Evolutionary conservation across 1,140 invertebrate species (phyloP).

Genomic region (Listronotus bonariensis): DNA sequence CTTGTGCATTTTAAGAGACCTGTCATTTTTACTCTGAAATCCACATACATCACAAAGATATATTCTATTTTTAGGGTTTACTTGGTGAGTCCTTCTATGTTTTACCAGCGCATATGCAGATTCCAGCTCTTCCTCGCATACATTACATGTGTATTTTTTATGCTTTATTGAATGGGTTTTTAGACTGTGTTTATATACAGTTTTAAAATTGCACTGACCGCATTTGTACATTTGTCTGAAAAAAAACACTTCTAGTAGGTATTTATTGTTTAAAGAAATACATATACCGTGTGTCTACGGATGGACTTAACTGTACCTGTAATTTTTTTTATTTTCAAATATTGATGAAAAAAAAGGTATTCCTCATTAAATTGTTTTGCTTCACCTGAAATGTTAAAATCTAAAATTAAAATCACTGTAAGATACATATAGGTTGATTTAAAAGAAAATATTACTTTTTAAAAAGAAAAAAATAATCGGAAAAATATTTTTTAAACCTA

Average conservation of each 20-base stretch:
- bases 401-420: too few species aligned
- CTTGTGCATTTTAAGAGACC: constrained; percentile 31
- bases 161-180: constrained; percentile 31
- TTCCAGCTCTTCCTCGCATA: constrained; percentile 24
- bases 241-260: not conserved
- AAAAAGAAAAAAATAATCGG: too few species aligned
- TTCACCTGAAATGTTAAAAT: too few species aligned
- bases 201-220: constrained; percentile 29
- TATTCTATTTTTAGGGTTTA: constrained; percentile 22
- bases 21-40: constrained; percentile 31
- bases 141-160: constrained; percentile 25
- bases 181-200: constrained; percentile 24
- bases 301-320: too few species aligned
- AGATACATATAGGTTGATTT: too few species aligned
- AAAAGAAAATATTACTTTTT: too few species aligned
- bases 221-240: constrained; percentile 24
- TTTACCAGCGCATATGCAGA: constrained; percentile 24
- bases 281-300: too few species aligned
- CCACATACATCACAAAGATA: constrained; percentile 32
- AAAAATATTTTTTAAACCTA: too few species aligned
- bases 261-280: too few species aligned
- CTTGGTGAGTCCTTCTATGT: constrained; percentile 21
- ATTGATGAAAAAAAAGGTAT: too few species aligned
- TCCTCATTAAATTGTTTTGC: too few species aligned
- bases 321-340: too few species aligned